phyloP scores from a whole-genome alignment of 2,888 invertebrate species.

The Tetranychus piercei region DNA sequence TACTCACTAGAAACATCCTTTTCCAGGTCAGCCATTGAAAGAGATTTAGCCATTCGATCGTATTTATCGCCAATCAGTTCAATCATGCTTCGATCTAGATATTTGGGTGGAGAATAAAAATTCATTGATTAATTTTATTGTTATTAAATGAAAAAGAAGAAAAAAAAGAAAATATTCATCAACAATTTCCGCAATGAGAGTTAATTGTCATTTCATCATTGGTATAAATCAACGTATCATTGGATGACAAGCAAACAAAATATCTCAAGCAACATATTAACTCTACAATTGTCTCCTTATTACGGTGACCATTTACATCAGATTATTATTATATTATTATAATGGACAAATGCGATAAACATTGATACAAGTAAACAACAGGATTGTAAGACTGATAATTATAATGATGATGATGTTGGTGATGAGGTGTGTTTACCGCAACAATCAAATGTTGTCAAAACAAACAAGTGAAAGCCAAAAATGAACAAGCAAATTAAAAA shows the following conservation, averaged over 20 bases:
- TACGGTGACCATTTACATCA: background rate
- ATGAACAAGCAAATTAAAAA: background rate
- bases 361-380: background rate
- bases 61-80: slow-evolving; percentile 22
- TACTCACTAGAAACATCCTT: slow-evolving; percentile 16
- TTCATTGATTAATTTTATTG: too few relatives aligned
- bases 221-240: too few relatives aligned
- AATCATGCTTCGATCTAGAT: slow-evolving; percentile 24
- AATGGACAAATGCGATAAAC: background rate
- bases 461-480: background rate
- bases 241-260: too few relatives aligned
- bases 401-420: background rate
- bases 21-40: slow-evolving; percentile 15
- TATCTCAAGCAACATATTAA: too few relatives aligned
- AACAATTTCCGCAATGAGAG: too few relatives aligned
- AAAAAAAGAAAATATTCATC: too few relatives aligned
- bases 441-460: background rate
- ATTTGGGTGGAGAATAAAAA: background rate
- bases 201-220: too few relatives aligned
- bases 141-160: too few relatives aligned
- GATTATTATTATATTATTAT: background rate
- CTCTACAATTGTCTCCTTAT: too few relatives aligned
- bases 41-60: slow-evolving; percentile 16
- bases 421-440: background rate
- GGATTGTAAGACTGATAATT: background rate